Conservation (phyloP, 2,113 vertebrate species). For the Catagonus wagneri region DNA sequence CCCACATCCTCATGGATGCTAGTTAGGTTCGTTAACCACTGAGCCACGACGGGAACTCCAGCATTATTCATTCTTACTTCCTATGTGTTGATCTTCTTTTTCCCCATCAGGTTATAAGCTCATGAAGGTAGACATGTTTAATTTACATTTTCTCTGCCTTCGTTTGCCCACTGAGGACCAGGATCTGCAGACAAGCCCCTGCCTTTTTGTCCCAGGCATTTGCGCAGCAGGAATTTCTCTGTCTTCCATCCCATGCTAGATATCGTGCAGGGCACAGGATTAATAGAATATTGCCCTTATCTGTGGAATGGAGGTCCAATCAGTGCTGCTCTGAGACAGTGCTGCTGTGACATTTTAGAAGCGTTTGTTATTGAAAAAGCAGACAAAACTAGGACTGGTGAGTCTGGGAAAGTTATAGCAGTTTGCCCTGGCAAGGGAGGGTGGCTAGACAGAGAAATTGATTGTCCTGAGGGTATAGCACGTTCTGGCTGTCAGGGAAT, state of each 20-base stretch:
- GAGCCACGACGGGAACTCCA: no score
- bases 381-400: not conserved
- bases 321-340: not conserved
- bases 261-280: not conserved
- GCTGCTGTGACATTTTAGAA: not conserved
- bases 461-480: not conserved
- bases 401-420: not conserved
- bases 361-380: not conserved
- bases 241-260: not conserved
- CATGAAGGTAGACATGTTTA: not conserved
- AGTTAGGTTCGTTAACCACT: no score
- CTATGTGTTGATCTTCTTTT: not conserved
- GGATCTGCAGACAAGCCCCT: not conserved
- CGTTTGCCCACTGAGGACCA: not conserved
- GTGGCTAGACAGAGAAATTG: not conserved
- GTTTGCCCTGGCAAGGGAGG: not conserved
- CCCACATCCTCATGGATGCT: no score
- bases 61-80: slow-evolving; percentile 2
- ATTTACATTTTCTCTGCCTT: not conserved
- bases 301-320: not conserved
- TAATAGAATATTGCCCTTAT: not conserved
- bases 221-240: not conserved
- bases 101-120: not conserved
- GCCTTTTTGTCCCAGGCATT: not conserved
- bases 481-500: not conserved